These are phyloP conservation scores for Neoscelio sp. DNA, from an alignment of 2,888 invertebrate genomes.

Conservation along the genomic window DNA sequence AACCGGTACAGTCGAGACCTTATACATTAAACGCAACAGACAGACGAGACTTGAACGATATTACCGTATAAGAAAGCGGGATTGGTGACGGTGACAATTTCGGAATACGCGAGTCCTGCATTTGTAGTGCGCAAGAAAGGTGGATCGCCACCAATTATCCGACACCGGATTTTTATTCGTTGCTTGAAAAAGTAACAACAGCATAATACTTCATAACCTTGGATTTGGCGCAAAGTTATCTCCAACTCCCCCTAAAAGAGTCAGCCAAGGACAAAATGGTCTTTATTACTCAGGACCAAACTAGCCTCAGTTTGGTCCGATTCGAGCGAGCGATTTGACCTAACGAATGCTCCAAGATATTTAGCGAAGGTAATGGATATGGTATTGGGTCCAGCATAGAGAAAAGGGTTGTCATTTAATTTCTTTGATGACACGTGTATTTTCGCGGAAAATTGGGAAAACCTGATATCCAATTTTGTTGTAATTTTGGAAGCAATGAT, in stretches of 20 bases:
- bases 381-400: constrained; percentile 2
- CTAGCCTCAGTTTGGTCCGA: no score
- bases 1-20: constrained; percentile 26
- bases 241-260: constrained; percentile 43
- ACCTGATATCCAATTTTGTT: no score
- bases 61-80: constrained; percentile 47
- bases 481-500: no score
- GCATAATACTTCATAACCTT: constrained; percentile 32
- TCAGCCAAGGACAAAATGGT: constrained; percentile 40
- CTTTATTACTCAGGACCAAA: constrained; percentile 45
- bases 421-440: no score
- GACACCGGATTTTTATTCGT: constrained; percentile 48
- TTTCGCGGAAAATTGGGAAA: no score
- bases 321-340: constrained; percentile 48
- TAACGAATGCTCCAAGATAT: constrained; percentile 44
- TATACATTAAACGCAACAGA: constrained; percentile 49
- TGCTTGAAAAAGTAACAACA: constrained; percentile 16
- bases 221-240: constrained; percentile 40
- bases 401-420: no score
- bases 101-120: constrained; percentile 47
- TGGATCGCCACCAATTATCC: constrained; percentile 25
- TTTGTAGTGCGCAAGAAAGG: constrained; percentile 59
- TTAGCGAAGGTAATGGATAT: constrained; percentile 35
- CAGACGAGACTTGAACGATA: constrained; percentile 32
- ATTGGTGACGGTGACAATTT: constrained; percentile 46